Conservation (phyloP, 1,140 invertebrate species). For the Drosophila cardini region DNA sequence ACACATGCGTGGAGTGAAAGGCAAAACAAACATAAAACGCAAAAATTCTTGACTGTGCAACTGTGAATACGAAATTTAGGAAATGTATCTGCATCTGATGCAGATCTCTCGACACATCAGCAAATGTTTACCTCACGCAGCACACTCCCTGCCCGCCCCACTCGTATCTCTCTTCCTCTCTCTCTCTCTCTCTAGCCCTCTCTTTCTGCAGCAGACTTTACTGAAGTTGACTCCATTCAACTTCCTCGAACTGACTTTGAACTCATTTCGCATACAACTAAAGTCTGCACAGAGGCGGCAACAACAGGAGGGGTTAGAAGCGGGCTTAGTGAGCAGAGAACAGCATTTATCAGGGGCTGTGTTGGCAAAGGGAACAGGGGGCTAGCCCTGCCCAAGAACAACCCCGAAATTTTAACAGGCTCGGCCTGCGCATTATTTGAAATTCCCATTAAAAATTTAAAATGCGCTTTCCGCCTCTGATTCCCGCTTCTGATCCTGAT, state of each 20-base stretch:
- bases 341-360: not conserved
- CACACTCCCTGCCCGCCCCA: not conserved
- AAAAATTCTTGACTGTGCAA: constrained; percentile 53
- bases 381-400: constrained; percentile 29
- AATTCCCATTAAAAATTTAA: constrained; percentile 81
- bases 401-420: constrained; percentile 33
- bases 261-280: constrained; percentile 53
- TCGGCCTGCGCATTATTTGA: constrained; percentile 66
- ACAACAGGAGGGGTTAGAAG: not conserved
- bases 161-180: constrained; percentile 1
- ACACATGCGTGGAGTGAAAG: constrained; percentile 20
- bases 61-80: constrained; percentile 48
- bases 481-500: constrained; percentile 25
- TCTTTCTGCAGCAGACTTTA: not conserved
- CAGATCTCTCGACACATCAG: constrained; percentile 49
- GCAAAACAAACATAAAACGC: constrained; percentile 51
- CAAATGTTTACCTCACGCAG: constrained; percentile 44
- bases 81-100: constrained; percentile 52
- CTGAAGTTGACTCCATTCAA: constrained; percentile 16
- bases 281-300: not conserved
- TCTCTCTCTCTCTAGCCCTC: not conserved
- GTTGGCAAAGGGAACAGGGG: too few relatives aligned
- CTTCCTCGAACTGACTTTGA: constrained; percentile 40
- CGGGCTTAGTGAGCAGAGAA: not conserved
- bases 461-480: constrained; percentile 49